Evolutionary conservation across 2,888 invertebrate genomes (phyloP).

Genomic region (Alloplasta piceator): DNA sequence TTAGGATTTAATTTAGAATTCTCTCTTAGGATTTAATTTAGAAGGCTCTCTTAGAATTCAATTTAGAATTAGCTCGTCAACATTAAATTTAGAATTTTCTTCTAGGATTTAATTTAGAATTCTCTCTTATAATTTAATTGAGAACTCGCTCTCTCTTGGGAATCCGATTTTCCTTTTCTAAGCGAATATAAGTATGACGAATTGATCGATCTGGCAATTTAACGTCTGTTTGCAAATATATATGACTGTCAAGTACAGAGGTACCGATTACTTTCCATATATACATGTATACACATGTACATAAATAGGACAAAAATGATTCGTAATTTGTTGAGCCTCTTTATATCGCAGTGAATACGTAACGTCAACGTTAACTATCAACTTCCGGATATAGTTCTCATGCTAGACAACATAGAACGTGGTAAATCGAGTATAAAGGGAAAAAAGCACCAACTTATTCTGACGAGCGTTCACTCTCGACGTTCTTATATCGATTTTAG

Average conservation of each 20-base stretch:
- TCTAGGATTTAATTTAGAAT: no score
- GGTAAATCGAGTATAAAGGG: constrained; percentile 40
- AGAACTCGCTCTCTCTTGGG: no score
- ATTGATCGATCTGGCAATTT: constrained; percentile 5
- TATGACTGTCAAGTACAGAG: background rate
- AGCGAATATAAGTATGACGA: background rate
- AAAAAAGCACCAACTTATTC: constrained; percentile 18
- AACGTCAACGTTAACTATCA: constrained; percentile 32
- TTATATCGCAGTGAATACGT: constrained; percentile 42
- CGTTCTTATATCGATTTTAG: constrained; percentile 52
- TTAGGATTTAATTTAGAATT: no score
- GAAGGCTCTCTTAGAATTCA: no score
- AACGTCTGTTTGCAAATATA: constrained; percentile 10
- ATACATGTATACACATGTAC: constrained; percentile 2
- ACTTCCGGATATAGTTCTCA: constrained; percentile 58
- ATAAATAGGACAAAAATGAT: constrained; percentile 50
- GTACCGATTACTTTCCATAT: background rate
- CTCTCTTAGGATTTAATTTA: no score
- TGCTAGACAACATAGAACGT: constrained; percentile 31
- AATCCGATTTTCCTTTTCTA: no score
- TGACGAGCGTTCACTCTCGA: constrained; percentile 10
- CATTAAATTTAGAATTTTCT: no score
- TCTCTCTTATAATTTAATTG: no score
- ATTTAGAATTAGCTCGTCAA: no score
- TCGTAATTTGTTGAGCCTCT: constrained; percentile 58